A percentile compares a stretch with the other conserved stretches of the same genome.
These are phyloP conservation scores for Rotaria socialis DNA, from an alignment of 2,888 invertebrate genomes.

Conservation along the genomic window DNA sequence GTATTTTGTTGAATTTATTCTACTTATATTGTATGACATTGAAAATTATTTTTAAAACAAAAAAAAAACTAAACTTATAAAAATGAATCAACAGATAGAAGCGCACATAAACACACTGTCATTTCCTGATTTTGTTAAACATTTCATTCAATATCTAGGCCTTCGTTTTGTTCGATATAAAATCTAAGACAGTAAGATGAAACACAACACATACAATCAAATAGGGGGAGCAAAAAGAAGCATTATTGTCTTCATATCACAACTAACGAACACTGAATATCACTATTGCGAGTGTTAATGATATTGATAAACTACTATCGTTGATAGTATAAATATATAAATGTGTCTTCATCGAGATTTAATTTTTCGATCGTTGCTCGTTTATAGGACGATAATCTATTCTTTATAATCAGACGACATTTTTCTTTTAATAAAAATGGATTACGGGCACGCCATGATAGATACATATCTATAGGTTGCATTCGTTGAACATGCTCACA, in stretches of 20 bases:
- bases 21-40: neutral
- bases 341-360: conserved; percentile 1
- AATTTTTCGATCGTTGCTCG: neutral
- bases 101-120: neutral
- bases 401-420: conserved; percentile 16
- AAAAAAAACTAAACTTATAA: neutral
- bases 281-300: conserved; percentile 1
- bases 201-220: neutral
- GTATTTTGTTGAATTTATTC: neutral
- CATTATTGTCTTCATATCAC: neutral
- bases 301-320: neutral
- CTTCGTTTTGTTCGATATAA: no score
- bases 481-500: conserved; percentile 8
- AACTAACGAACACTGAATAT: neutral
- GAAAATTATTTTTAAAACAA: neutral
- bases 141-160: neutral
- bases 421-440: conserved; percentile 37
- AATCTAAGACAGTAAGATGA: no score
- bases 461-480: conserved; percentile 31
- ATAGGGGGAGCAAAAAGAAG: neutral
- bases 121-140: neutral
- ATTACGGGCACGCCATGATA: conserved; percentile 17
- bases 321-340: conserved; percentile 24
- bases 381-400: neutral
- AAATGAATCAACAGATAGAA: neutral